Conservation (phyloP, 2,797 vertebrate species). For the Falco novaeseelandiae region DNA sequence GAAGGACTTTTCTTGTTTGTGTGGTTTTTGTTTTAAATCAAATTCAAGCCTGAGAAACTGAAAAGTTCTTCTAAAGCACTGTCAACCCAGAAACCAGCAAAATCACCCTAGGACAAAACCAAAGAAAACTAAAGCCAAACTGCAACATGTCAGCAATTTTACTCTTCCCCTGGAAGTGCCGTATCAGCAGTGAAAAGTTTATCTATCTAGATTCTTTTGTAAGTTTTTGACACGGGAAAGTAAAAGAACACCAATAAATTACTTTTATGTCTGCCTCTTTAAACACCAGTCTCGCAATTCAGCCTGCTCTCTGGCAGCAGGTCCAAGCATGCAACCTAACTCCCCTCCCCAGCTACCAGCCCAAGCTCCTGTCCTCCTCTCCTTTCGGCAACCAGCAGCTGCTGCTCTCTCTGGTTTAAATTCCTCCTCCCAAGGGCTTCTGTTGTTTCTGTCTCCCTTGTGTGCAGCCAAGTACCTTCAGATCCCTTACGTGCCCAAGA, state of each 20-base stretch:
- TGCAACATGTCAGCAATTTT: background rate
- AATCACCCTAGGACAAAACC: background rate
- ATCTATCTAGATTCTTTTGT: background rate
- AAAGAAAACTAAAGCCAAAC: background rate
- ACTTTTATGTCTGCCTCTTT: background rate
- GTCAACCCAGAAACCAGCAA: background rate
- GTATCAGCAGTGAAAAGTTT: fast-evolving
- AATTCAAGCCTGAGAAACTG: background rate
- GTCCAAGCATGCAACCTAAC: background rate
- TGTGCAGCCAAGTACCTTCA: background rate
- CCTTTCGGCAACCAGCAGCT: background rate
- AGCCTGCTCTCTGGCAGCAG: background rate
- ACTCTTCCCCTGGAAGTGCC: background rate
- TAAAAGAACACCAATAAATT: background rate
- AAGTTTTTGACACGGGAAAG: background rate
- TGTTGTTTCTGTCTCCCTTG: background rate
- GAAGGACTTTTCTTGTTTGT: background rate
- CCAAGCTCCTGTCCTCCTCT: background rate
- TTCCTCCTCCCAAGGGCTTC: background rate
- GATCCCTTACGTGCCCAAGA: fast-evolving
- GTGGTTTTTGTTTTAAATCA: background rate
- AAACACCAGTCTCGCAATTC: background rate
- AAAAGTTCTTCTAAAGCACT: background rate
- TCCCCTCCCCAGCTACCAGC: background rate
- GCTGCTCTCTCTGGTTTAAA: background rate